Evolutionary conservation across 2,113 vertebrate species (phyloP).

Genomic region (Clarias macrocephalus): DNA sequence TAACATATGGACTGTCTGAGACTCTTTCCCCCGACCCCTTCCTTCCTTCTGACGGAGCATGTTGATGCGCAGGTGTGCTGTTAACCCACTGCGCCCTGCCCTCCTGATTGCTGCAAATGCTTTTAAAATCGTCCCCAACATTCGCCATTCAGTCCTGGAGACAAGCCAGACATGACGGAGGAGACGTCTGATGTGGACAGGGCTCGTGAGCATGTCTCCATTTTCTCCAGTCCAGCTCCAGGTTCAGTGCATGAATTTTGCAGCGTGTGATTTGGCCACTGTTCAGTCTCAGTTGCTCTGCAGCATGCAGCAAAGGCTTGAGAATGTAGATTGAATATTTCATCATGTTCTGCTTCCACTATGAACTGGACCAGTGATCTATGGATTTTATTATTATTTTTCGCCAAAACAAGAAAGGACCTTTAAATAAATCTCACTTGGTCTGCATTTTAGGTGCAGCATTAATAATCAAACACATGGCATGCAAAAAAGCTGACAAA

Average conservation of each 20-base stretch:
- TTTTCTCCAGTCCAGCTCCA: not conserved
- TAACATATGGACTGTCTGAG: conserved; percentile 39
- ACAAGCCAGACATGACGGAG: not conserved
- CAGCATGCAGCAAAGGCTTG: conserved; percentile 13
- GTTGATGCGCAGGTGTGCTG: conserved; percentile 35
- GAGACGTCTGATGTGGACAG: not conserved
- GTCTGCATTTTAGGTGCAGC: not conserved
- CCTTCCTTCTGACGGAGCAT: conserved; percentile 9
- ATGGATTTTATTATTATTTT: not conserved
- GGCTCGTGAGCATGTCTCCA: not conserved
- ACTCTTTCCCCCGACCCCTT: not conserved
- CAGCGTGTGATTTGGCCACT: conserved; percentile 7
- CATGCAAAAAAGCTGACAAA: conserved; percentile 1
- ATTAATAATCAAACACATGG: not conserved
- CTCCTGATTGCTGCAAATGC: not conserved
- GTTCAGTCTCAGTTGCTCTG: conserved; percentile 11
- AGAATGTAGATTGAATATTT: conserved; percentile 44
- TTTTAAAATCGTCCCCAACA: not conserved
- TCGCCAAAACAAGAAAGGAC: not conserved
- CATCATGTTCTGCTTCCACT: conserved; percentile 2
- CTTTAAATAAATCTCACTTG: not conserved
- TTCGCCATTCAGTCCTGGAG: not conserved
- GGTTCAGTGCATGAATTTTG: conserved; percentile 35
- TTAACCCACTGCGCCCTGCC: conserved; percentile 38
- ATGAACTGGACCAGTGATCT: not conserved